Conservation (phyloP, 1,140 invertebrate species). For the Lucilia sericata region DNA sequence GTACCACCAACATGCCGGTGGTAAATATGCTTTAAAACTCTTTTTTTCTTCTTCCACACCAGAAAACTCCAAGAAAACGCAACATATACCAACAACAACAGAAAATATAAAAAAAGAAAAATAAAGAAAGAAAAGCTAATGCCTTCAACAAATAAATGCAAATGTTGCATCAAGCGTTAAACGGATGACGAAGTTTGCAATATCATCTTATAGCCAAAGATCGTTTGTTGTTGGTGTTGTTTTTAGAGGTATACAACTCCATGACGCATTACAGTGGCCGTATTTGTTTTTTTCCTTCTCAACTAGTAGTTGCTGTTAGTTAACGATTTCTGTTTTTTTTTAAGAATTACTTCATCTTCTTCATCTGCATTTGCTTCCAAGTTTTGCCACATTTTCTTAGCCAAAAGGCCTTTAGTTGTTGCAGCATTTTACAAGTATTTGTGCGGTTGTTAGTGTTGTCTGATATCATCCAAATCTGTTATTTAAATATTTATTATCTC, state of each 20-base stretch:
- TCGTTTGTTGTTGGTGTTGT: not conserved
- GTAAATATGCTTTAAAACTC: not conserved
- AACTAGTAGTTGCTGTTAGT: not conserved
- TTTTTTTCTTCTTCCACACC: not conserved
- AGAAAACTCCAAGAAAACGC: not conserved
- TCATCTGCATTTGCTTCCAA: not conserved
- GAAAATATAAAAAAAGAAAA: not conserved
- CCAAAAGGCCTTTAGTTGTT: not conserved
- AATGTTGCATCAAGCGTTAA: conserved; percentile 36
- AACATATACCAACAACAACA: no score
- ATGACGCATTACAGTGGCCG: not conserved
- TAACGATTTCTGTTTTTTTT: not conserved
- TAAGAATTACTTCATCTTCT: conserved; percentile 7
- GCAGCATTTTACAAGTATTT: not conserved
- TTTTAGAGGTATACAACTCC: not conserved
- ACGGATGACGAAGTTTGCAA: conserved; percentile 36
- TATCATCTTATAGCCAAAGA: not conserved
- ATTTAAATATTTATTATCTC: conserved; percentile 31
- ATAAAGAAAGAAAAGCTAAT: not conserved
- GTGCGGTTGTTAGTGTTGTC: not conserved
- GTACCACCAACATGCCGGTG: conserved; percentile 30
- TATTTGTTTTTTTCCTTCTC: not conserved
- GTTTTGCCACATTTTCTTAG: not conserved
- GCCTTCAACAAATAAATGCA: conserved; percentile 30
- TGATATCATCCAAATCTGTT: not conserved